Conservation (phyloP, 2,113 vertebrate species). For the Xiphorhynchus elegans region DNA sequence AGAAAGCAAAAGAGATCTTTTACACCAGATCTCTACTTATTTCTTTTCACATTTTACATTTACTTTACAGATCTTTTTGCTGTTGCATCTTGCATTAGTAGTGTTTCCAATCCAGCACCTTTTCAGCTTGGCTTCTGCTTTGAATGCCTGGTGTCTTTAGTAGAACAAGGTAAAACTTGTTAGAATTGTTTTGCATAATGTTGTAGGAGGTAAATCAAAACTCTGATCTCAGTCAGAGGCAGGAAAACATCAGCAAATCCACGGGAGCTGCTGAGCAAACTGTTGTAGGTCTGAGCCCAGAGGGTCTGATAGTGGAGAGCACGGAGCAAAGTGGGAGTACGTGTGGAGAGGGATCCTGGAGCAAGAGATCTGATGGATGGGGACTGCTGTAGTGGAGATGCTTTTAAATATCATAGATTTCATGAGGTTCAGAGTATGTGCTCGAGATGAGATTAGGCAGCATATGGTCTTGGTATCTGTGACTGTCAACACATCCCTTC, state of each 20-base stretch:
- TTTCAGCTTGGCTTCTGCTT: background rate
- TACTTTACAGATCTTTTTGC: background rate
- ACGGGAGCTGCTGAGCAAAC: background rate
- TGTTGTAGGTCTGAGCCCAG: background rate
- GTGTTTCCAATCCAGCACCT: background rate
- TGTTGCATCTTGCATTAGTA: background rate
- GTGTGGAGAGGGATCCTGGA: background rate
- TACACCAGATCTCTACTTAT: background rate
- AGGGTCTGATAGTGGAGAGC: background rate
- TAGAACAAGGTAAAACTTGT: background rate
- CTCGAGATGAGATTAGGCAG: constrained; percentile 56
- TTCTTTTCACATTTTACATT: background rate
- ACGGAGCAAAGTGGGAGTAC: background rate
- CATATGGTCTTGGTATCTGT: constrained; percentile 62
- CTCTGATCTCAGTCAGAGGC: background rate
- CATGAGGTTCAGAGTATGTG: constrained; percentile 32
- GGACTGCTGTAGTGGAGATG: background rate
- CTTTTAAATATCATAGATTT: constrained; percentile 33
- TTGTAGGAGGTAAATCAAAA: background rate
- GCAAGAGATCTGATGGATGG: background rate
- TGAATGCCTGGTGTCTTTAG: background rate
- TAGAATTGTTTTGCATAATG: background rate
- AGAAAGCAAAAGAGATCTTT: background rate
- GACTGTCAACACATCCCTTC: constrained; percentile 67
- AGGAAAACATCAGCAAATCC: background rate